These are phyloP conservation scores for Chloromyia formosa DNA, from an alignment of 2,888 invertebrate species.

Conservation along the genomic window DNA sequence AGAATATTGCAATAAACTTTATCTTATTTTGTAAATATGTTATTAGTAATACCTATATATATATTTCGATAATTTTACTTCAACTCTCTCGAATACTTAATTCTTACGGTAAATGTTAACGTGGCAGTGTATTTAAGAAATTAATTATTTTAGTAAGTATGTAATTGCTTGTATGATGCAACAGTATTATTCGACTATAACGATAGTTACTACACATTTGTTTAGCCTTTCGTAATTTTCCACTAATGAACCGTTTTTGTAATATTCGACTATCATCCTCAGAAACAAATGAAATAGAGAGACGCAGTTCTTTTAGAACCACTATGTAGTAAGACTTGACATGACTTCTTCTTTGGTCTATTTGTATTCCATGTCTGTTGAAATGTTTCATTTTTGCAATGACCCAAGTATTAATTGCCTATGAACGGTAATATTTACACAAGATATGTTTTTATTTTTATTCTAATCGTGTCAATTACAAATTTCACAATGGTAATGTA, in stretches of 20 bases:
- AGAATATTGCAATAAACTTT: not conserved
- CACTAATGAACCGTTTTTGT: too few species aligned
- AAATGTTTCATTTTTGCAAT: constrained; percentile 15
- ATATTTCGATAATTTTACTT: constrained; percentile 1
- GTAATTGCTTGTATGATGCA: constrained; percentile 15
- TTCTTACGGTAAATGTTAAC: constrained; percentile 25
- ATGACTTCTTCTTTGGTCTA: too few species aligned
- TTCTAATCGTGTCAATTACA: not conserved
- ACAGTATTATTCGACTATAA: not conserved
- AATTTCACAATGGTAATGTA: too few species aligned
- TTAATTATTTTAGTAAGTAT: constrained; percentile 12
- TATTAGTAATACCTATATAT: not conserved
- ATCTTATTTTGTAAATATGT: constrained; percentile 4
- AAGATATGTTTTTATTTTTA: constrained; percentile 35
- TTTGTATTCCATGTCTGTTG: not conserved
- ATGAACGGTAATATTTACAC: constrained; percentile 31
- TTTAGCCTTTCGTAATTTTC: not conserved
- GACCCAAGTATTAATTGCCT: not conserved
- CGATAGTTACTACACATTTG: too few species aligned
- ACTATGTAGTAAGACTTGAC: not conserved
- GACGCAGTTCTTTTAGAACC: constrained; percentile 25
- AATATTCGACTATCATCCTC: not conserved
- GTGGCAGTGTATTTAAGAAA: constrained; percentile 41
- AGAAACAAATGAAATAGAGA: not conserved
- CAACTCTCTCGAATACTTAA: constrained; percentile 3